These are phyloP conservation scores for Aldrovandia affinis DNA, from an alignment of 2,797 vertebrate species.

Conservation along the genomic window DNA sequence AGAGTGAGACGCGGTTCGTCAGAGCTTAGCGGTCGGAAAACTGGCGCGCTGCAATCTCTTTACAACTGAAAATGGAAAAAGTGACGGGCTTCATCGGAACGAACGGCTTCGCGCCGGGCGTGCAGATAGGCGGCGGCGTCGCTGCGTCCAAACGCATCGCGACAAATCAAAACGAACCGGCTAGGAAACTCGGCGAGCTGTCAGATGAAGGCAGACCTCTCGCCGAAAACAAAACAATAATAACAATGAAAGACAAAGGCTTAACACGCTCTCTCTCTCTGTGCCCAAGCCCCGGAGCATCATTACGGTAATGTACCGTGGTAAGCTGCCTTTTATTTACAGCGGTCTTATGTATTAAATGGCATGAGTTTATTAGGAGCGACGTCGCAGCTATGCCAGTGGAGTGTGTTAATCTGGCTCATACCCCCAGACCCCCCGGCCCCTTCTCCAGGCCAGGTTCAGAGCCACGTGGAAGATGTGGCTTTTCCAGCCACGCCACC, in stretches of 20 bases:
- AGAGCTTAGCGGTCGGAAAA: neutral
- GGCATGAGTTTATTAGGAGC: neutral
- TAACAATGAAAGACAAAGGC: constrained; percentile 4
- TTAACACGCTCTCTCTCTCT: neutral
- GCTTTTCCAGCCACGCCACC: neutral
- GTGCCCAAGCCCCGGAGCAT: neutral
- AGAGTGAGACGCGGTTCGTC: neutral
- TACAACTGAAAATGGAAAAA: neutral
- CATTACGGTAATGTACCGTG: constrained; percentile 6
- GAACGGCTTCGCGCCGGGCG: neutral
- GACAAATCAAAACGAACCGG: neutral
- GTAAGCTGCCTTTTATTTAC: constrained; percentile 1
- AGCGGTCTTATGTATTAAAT: constrained; percentile 1
- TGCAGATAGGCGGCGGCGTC: neutral
- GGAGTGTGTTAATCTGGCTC: constrained; percentile 1
- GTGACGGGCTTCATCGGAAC: neutral
- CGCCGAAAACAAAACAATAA: neutral
- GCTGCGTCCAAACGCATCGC: neutral
- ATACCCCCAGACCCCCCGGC: neutral
- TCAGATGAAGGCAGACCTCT: neutral
- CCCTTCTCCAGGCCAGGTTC: too few relatives aligned
- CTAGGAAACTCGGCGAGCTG: neutral
- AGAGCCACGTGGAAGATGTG: neutral
- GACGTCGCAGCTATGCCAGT: neutral
- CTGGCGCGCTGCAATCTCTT: neutral